Percentiles rank a stretch among this genome's conserved stretches.
Evolutionary conservation across 1,140 invertebrate genomes (phyloP).

Genomic region (Drosophila kurseongensis): DNA sequence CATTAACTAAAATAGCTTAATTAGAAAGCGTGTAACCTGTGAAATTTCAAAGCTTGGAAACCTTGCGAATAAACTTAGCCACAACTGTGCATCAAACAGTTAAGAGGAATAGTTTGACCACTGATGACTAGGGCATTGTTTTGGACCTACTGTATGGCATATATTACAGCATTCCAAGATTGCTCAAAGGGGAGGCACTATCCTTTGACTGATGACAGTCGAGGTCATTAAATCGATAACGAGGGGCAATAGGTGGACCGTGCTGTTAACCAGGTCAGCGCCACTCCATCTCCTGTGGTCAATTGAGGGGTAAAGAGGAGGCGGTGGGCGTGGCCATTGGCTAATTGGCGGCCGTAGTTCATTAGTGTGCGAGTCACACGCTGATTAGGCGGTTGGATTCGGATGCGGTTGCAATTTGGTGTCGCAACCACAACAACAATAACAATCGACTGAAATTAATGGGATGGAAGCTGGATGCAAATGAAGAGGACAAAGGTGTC

Average conservation of each 20-base stretch:
- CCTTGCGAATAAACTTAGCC: not conserved
- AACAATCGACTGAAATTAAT: conserved; percentile 35
- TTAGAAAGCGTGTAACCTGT: not conserved
- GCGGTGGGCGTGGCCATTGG: conserved; percentile 15
- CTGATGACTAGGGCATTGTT: not conserved
- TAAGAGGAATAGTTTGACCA: not conserved
- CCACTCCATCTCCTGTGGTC: conserved; percentile 15
- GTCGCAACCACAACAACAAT: conserved; percentile 49
- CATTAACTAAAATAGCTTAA: not conserved
- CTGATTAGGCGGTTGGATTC: conserved; percentile 54
- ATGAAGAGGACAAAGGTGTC: conserved; percentile 11
- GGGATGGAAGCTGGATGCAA: conserved; percentile 16
- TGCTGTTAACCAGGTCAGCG: not conserved
- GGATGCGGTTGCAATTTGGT: conserved; percentile 57
- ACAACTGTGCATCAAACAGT: not conserved
- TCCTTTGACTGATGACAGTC: conserved; percentile 29
- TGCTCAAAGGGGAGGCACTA: not conserved
- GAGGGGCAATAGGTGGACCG: not conserved
- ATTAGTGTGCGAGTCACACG: conserved; percentile 51
- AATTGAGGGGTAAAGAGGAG: conserved; percentile 17
- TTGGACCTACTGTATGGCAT: not conserved
- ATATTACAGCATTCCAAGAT: conserved; percentile 3
- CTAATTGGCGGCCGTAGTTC: conserved; percentile 61
- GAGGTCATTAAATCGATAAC: conserved; percentile 11
- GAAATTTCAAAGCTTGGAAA: not conserved